Conservation (phyloP, 2,113 vertebrate genomes). For the Rutilus rutilus region DNA sequence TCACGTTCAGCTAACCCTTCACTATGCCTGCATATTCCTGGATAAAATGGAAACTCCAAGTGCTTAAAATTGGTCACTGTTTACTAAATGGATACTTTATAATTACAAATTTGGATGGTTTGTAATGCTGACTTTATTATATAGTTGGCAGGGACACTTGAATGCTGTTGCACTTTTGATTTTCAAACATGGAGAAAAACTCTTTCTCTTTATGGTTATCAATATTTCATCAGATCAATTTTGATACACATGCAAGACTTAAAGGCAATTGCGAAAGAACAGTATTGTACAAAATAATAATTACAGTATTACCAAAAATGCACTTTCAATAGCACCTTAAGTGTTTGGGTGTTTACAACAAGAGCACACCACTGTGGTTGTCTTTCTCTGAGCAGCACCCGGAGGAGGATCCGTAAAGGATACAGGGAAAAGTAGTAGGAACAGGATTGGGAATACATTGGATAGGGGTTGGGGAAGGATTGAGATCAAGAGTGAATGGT, state of each 20-base stretch:
- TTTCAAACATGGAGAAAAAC: conserved; percentile 50
- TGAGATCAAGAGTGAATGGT: background rate
- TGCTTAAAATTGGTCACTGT: conserved; percentile 81
- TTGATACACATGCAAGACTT: conserved; percentile 89
- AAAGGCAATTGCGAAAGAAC: conserved; percentile 85
- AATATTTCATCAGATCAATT: conserved; percentile 71
- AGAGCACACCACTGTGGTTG: conserved; percentile 84
- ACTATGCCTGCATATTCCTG: background rate
- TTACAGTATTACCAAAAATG: conserved; percentile 91
- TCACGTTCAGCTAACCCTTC: conserved; percentile 24
- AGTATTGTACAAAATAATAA: conserved; percentile 94
- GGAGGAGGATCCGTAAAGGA: conserved; percentile 77
- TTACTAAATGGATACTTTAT: conserved; percentile 89
- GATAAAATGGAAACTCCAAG: conserved; percentile 51
- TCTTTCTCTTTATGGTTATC: conserved; percentile 62
- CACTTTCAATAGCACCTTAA: conserved; percentile 86
- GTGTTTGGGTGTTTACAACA: conserved; percentile 80
- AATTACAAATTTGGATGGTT: conserved; percentile 79
- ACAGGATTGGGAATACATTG: background rate
- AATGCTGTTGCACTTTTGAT: conserved; percentile 62
- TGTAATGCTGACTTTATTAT: conserved; percentile 72
- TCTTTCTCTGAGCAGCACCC: conserved; percentile 83
- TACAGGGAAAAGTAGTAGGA: conserved; percentile 2
- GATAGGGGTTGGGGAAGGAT: conserved; percentile 12
- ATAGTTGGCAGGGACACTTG: conserved; percentile 77